phyloP scores from a whole-genome alignment of 2,797 vertebrate genomes.

The Sebastolobus altivelis region DNA sequence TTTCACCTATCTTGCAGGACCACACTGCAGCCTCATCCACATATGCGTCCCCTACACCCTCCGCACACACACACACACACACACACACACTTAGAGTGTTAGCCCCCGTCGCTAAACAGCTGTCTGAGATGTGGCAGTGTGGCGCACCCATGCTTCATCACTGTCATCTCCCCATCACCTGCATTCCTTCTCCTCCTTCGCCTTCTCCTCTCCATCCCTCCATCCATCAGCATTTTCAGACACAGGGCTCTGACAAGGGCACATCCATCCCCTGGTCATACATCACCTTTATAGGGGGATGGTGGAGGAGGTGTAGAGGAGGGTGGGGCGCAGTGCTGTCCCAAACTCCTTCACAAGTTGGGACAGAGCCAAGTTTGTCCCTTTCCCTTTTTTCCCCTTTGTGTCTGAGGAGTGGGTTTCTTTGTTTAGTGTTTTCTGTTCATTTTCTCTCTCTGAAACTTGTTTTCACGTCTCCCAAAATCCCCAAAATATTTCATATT shows the following conservation, averaged over 20 bases:
- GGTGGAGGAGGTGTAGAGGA: conserved; percentile 17
- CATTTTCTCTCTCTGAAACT: background rate
- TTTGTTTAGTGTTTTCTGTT: conserved; percentile 27
- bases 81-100: conserved; percentile 41
- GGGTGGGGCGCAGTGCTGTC: conserved; percentile 43
- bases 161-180: conserved; percentile 87
- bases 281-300: conserved; percentile 78
- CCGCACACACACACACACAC: conserved; percentile 17
- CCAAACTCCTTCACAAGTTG: conserved; percentile 82
- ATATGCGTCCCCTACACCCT: conserved; percentile 39
- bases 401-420: conserved; percentile 54
- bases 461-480: background rate
- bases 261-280: conserved; percentile 82
- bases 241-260: conserved; percentile 84
- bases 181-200: conserved; percentile 74
- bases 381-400: conserved; percentile 50
- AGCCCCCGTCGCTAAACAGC: conserved; percentile 79
- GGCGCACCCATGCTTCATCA: conserved; percentile 76
- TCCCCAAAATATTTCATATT: background rate
- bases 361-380: conserved; percentile 73
- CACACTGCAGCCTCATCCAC: conserved; percentile 16
- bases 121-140: conserved; percentile 76
- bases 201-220: conserved; percentile 68
- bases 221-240: conserved; percentile 84
- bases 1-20: conserved; percentile 4